These are phyloP conservation scores for Cheilosia variabilis DNA, from an alignment of 2,888 invertebrate species.

Conservation along the genomic window DNA sequence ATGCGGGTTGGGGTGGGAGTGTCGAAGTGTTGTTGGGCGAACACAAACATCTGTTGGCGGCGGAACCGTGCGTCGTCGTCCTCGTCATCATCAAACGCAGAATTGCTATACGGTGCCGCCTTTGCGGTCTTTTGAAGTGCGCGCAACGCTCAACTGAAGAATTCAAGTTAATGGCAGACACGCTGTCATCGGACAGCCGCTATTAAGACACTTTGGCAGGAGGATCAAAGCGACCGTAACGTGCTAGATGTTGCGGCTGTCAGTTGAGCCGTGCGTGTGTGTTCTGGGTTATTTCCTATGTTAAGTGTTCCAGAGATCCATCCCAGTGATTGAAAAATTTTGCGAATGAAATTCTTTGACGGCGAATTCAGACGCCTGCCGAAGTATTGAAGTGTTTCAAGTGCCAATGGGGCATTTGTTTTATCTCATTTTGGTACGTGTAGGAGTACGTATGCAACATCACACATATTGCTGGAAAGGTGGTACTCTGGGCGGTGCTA, in stretches of 20 bases:
- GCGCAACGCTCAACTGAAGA: constrained; percentile 53
- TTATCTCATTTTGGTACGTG: background rate
- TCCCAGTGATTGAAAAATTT: constrained; percentile 55
- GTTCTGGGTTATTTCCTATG: constrained; percentile 72
- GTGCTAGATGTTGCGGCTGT: constrained; percentile 71
- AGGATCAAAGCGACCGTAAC: constrained; percentile 73
- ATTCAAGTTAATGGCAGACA: constrained; percentile 71
- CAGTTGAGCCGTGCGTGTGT: constrained; percentile 33
- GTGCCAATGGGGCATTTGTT: constrained; percentile 38
- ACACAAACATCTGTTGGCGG: constrained; percentile 65
- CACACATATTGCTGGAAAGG: background rate
- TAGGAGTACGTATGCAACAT: background rate
- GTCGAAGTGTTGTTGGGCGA: constrained; percentile 45
- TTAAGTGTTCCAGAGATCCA: constrained; percentile 71
- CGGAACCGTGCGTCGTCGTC: constrained; percentile 40
- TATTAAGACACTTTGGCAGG: constrained; percentile 75
- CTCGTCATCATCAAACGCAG: constrained; percentile 43
- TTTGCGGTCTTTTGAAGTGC: constrained; percentile 68
- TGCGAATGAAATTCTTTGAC: constrained; percentile 70
- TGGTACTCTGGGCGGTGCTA: constrained; percentile 18
- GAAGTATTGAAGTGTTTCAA: constrained; percentile 58
- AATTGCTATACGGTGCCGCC: constrained; percentile 36
- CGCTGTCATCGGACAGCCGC: constrained; percentile 72
- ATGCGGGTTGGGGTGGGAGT: constrained; percentile 9
- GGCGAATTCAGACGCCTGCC: constrained; percentile 56